Base-by-base conservation (phyloP, 2,797 vertebrate species). In the Cyprinodon diabolis region DNA sequence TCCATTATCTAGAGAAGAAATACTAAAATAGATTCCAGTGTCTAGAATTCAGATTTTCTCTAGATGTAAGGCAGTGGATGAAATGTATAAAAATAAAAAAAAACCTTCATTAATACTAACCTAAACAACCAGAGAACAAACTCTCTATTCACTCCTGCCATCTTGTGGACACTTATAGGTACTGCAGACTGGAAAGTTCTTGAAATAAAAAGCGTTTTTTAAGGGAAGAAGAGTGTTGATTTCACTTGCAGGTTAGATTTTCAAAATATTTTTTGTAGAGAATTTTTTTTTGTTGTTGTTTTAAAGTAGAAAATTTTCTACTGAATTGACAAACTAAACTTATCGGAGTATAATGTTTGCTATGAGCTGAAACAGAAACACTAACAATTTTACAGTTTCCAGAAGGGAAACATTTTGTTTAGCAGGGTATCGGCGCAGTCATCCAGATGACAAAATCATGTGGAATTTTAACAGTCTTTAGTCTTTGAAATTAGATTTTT, bases 81-180 rank as follows among this genome's bases (percentile, higher is more conserved):
- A 30, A 30, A 30, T 37, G 6, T 0, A 10, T 7, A 43, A 54
- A 30, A 15, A 67, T 10, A 75, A 69, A 47, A 75, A 72, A n/a
- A 51, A 66, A n/a, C 4, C 40, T 0, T 4, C 35, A 45, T 14
- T 15, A 23, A 0, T 51, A 15, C 57, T 58, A 57, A 15, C 30
- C 21, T 30, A 15, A 60, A 72, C 25, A 1, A 2, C 4, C 23
- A 4, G 45, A 1, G 0, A 6, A 40, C 19, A 0, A 47, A 47
- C 40, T 37, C 40, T 70, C 1, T 21, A 25, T 78, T 25, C 54
- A 72, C 57, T 45, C 0, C 77, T 83, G 89, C 65, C 88, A 76
- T 87, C 91, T 86, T 77, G 85, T 81, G 92, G 89, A 40, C 0
- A 6, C 1, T 54, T 0, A 45, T 2, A 0, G 12, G 73, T 54